These are phyloP conservation scores for Papilio protenor DNA, from an alignment of 2,888 invertebrate genomes.

Conservation along the genomic window DNA sequence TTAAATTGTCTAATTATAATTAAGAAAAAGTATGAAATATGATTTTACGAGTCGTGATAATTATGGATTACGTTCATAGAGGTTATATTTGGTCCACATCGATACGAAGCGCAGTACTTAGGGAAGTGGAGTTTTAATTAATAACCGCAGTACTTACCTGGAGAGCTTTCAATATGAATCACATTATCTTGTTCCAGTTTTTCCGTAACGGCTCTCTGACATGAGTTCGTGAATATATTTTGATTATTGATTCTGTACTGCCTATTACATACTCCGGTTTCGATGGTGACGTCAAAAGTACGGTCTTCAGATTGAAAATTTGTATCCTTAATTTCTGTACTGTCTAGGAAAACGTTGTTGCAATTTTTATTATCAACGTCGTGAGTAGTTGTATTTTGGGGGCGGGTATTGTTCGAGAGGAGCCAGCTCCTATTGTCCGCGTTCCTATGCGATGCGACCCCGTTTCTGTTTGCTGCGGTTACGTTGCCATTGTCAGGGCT, in stretches of 20 bases:
- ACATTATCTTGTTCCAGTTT: conserved; percentile 51
- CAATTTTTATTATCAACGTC: conserved; percentile 58
- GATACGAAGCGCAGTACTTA: background rate
- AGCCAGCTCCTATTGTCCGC: conserved; percentile 59
- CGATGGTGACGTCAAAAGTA: conserved; percentile 54
- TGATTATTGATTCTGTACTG: conserved; percentile 70
- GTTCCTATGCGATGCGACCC: conserved; percentile 56
- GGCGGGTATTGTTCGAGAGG: conserved; percentile 52
- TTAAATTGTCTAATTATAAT: background rate
- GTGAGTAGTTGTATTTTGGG: conserved; percentile 55
- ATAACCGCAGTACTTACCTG: conserved; percentile 28
- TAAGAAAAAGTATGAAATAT: background rate
- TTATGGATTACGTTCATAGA: background rate
- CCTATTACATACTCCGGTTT: conserved; percentile 67
- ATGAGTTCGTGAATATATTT: conserved; percentile 55
- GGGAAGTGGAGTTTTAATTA: conserved; percentile 21
- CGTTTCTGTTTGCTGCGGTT: conserved; percentile 56
- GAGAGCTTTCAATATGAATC: conserved; percentile 35
- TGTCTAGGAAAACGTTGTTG: conserved; percentile 57
- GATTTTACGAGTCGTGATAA: background rate
- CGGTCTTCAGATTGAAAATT: conserved; percentile 48
- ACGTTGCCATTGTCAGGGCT: conserved; percentile 72
- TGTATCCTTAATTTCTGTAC: conserved; percentile 56
- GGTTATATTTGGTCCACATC: background rate
- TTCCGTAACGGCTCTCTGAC: conserved; percentile 51